phyloP scores from a whole-genome alignment of 1,140 invertebrate species.

The Sarcophaga peregrina region DNA sequence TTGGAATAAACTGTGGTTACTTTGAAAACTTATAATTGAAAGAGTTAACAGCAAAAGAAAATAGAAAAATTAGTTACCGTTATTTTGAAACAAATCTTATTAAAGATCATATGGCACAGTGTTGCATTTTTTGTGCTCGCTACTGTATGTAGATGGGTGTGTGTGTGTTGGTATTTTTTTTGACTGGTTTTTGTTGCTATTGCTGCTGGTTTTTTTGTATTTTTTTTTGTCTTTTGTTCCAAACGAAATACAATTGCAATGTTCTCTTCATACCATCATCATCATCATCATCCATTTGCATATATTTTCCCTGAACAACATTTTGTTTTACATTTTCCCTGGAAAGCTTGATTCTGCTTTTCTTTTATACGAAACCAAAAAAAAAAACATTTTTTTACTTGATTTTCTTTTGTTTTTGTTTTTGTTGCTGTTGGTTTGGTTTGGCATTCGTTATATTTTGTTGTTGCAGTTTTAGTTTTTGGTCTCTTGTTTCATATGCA shows the following conservation, averaged over 20 bases:
- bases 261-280: not conserved
- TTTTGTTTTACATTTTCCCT: slow-evolving; percentile 25
- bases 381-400: too few relatives aligned
- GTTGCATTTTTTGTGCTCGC: too few relatives aligned
- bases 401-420: not conserved
- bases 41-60: too few relatives aligned
- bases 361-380: not conserved
- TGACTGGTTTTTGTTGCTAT: not conserved
- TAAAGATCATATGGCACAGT: too few relatives aligned
- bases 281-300: not conserved
- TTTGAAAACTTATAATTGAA: too few relatives aligned
- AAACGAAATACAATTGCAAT: not conserved
- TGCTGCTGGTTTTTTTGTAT: not conserved
- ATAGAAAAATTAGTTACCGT: too few relatives aligned
- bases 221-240: not conserved
- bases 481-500: slow-evolving; percentile 21
- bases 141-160: too few relatives aligned
- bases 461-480: not conserved
- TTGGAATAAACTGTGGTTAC: too few relatives aligned
- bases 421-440: not conserved
- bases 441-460: not conserved
- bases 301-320: slow-evolving; percentile 22
- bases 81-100: too few relatives aligned
- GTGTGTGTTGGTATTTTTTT: not conserved
- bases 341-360: slow-evolving; percentile 7